Evolutionary conservation across 2,888 invertebrate species (phyloP).

Genomic region (Thymelicus sylvestris): DNA sequence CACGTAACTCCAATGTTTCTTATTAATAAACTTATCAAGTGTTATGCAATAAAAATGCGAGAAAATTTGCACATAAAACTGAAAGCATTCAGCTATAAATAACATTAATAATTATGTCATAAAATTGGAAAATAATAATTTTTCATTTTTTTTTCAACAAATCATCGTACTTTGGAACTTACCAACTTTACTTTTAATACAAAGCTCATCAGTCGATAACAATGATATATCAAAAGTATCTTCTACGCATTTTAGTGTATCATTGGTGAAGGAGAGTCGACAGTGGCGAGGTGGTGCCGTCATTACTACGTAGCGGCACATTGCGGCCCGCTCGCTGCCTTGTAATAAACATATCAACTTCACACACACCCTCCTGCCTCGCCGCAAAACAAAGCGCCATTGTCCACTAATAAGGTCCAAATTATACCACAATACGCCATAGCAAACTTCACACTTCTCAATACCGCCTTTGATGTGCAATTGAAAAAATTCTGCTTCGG

Average conservation of each 20-base stretch:
- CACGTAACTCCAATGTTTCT: too few relatives aligned
- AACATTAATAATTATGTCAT: too few relatives aligned
- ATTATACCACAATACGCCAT: constrained; percentile 47
- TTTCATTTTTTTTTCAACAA: too few relatives aligned
- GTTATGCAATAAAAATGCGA: too few relatives aligned
- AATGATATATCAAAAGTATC: constrained; percentile 24
- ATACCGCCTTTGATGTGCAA: constrained; percentile 20
- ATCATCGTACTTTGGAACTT: too few relatives aligned
- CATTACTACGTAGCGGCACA: constrained; percentile 43
- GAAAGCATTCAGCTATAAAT: too few relatives aligned
- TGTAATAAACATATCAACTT: constrained; percentile 74
- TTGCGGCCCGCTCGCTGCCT: constrained; percentile 48
- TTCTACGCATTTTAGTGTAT: constrained; percentile 33
- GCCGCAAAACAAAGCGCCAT: constrained; percentile 60
- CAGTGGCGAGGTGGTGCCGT: constrained; percentile 40
- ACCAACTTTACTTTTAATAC: too few relatives aligned
- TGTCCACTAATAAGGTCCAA: constrained; percentile 65
- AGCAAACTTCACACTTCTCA: constrained; percentile 37
- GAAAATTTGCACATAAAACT: too few relatives aligned
- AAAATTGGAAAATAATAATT: too few relatives aligned
- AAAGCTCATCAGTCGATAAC: neutral
- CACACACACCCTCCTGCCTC: constrained; percentile 55
- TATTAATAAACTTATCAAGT: too few relatives aligned
- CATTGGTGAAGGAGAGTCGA: constrained; percentile 17
- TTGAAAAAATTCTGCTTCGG: constrained; percentile 14